These are phyloP conservation scores for Orcinus orca DNA, from an alignment of 2,113 vertebrate genomes.

Conservation along the genomic window DNA sequence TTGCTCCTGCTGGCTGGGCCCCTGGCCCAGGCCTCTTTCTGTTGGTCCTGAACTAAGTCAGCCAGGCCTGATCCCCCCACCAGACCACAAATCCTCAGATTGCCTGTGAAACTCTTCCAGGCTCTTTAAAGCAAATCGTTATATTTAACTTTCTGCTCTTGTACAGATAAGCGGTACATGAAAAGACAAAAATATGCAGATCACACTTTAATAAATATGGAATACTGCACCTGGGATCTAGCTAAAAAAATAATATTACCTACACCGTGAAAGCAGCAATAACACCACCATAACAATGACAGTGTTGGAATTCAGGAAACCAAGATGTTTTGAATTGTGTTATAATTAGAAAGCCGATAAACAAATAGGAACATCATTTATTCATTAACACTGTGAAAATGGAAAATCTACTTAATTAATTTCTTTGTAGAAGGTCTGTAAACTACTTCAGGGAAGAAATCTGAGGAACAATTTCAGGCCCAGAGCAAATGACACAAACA, in stretches of 20 bases:
- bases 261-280: constrained; percentile 53
- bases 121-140: not conserved
- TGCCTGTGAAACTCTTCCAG: not conserved
- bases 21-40: not conserved
- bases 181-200: constrained; percentile 69
- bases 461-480: constrained; percentile 54
- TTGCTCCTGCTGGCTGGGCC: not conserved
- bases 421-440: constrained; percentile 76
- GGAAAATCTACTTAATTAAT: constrained; percentile 80
- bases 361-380: constrained; percentile 78
- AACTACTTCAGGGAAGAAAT: constrained; percentile 68
- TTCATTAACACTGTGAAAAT: constrained; percentile 78
- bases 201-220: constrained; percentile 71
- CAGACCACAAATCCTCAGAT: not conserved
- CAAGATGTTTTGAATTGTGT: constrained; percentile 73
- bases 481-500: constrained; percentile 23
- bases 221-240: constrained; percentile 72
- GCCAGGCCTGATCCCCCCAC: not conserved
- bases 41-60: not conserved
- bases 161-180: constrained; percentile 54
- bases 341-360: constrained; percentile 79
- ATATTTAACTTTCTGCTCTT: constrained; percentile 63
- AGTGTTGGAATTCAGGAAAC: constrained; percentile 53
- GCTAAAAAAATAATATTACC: constrained; percentile 68
- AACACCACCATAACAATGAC: constrained; percentile 59